Evolutionary conservation across 2,113 vertebrate genomes (phyloP), one percentile per base, ranked within the genome.

Genomic region (Pleuronectes platessa): DNA sequence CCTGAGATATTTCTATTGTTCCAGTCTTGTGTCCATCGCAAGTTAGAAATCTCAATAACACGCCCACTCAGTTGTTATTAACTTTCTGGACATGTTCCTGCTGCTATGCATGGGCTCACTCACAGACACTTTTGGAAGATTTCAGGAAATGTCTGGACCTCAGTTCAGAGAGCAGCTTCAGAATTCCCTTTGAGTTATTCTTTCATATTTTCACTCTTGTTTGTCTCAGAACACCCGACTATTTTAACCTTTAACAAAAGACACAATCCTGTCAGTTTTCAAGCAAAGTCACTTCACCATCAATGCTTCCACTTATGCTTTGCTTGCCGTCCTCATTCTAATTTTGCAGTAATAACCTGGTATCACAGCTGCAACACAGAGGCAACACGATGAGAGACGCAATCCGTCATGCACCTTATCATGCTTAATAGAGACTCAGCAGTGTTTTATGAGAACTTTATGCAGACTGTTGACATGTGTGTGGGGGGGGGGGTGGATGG

Each of bases 391-490:
- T 64, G 80, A 73, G 61, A 67, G 68, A 53, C 21, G 3, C 55
- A 61, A 64, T 79, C 71, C 70, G 71, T 81, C 80, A 49, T 67
- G 63, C 68, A 58, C 63, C 42, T 68, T 59, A 31, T 74, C 62
- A 58, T 18, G 31, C 64, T 45, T 83, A 74, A 82, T 73, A 82
- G 61, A 83, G 78, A 85, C 84, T 81, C 23, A 61, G 45, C 65
- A 24, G 9, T 64, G 55, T 88, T 87, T 84, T 64, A 79, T 18
- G 51, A 76, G 78, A 18, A 54, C 49, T 45, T 14, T 6, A 61
- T 80, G 23, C 42, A 71, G 20, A 18, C 3, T 0, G 17, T 49
- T 79, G 37, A 70, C 21, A 47, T 27, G 9, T 26, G 1, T 27
- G 9, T 26, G 1, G 31, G 31, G 27, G 27, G 27, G 31, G 31